Conservation (phyloP, 2,888 invertebrate genomes). For the Charanyca ferruginea region DNA sequence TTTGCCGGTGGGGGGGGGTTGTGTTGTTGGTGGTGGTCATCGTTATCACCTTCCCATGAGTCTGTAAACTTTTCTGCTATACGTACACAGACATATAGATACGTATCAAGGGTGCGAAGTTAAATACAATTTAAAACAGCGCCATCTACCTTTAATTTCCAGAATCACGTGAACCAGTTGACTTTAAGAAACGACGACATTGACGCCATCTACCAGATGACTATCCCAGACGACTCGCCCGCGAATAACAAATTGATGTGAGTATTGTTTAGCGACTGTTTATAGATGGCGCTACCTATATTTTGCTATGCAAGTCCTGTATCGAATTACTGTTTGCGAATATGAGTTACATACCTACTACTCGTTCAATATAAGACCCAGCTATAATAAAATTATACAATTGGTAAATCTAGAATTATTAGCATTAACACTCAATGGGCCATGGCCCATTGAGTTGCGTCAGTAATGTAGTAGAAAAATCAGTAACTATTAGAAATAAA, state of each 20-base stretch:
- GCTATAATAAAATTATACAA: neutral
- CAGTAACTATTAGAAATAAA: too few species aligned
- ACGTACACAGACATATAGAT: too few species aligned
- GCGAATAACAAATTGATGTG: constrained; percentile 74
- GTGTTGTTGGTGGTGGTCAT: too few species aligned
- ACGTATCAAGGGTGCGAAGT: neutral
- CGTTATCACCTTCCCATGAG: too few species aligned
- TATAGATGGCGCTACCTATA: constrained; percentile 63
- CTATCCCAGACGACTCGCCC: constrained; percentile 71
- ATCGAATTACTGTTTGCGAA: neutral
- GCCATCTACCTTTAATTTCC: constrained; percentile 75
- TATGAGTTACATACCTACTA: neutral
- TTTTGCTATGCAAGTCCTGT: neutral
- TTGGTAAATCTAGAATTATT: neutral
- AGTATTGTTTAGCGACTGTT: constrained; percentile 53
- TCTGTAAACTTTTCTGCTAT: too few species aligned
- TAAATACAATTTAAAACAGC: constrained; percentile 31
- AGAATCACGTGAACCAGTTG: constrained; percentile 75
- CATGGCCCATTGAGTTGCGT: too few species aligned
- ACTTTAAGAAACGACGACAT: constrained; percentile 73
- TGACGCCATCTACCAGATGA: constrained; percentile 81
- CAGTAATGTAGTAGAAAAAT: too few species aligned
- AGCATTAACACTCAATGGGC: too few species aligned
- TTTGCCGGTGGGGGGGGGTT: too few species aligned
- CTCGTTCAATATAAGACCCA: neutral